These are phyloP conservation scores for Anastrepha ludens DNA, from an alignment of 1,140 invertebrate species.

Conservation along the genomic window DNA sequence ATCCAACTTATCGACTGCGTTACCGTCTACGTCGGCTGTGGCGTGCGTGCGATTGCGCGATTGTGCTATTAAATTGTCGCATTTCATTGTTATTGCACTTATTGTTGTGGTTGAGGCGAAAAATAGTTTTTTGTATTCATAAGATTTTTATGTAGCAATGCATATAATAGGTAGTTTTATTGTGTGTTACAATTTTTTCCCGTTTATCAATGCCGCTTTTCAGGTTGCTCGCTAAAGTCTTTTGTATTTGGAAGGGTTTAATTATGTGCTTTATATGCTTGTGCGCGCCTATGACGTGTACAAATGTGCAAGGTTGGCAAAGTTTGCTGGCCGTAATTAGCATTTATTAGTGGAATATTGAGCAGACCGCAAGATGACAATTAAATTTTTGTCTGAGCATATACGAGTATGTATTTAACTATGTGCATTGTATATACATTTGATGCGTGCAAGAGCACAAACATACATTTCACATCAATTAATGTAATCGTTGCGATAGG, in stretches of 20 bases:
- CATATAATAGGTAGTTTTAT: not conserved
- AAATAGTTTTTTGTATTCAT: not conserved
- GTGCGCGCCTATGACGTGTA: not conserved
- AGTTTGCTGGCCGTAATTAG: slow-evolving; percentile 1
- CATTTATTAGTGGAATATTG: not conserved
- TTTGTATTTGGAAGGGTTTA: slow-evolving; percentile 10
- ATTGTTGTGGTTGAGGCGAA: not conserved
- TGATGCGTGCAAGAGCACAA: too few species aligned
- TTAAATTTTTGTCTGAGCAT: not conserved
- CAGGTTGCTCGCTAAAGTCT: slow-evolving; percentile 31
- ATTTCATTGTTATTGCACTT: slow-evolving; percentile 20
- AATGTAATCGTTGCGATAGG: not conserved
- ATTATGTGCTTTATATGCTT: slow-evolving; percentile 10
- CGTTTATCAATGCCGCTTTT: not conserved
- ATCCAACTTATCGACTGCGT: not conserved
- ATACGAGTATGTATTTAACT: too few species aligned
- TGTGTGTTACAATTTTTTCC: not conserved
- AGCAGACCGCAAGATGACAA: not conserved
- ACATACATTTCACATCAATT: too few species aligned
- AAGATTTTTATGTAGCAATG: not conserved
- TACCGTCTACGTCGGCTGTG: not conserved
- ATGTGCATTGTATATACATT: not conserved
- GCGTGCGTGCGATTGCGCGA: not conserved
- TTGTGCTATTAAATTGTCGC: slow-evolving; percentile 13
- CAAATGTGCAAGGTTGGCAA: not conserved